Base-by-base conservation (phyloP, 2,888 invertebrate genomes). In the Stictocephala bisonia region DNA sequence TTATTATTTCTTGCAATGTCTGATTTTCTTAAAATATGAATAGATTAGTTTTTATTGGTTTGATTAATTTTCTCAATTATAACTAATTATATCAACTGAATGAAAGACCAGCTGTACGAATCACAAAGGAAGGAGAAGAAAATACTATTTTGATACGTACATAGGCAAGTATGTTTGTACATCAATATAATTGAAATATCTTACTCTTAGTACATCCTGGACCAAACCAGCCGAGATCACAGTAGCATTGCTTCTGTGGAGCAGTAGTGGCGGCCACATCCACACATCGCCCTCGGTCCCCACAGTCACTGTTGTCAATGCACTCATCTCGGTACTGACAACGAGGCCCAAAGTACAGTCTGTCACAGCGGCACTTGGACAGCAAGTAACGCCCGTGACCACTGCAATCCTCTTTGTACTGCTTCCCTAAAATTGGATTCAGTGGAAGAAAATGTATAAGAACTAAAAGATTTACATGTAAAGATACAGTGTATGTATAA, bases 281-380 rank as follows among this genome's bases (percentile, higher is more conserved):
- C 18, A 95, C 85, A 82, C 98, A 98, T 80, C 91, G 90, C 60
- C 97, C 97, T 72, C 93, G 89, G 73, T 89, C 87, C 0, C 95
- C 94, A 82, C 98, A 98, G 83, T 97, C 96, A 11, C 87, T 88
- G 83, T 96, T 91, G 64, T 90, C 91, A 7, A 88, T 85, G 82
- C 98, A 98, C 82, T 97, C 97, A 82, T 97, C 95, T 75, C 88
- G 86, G 84, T 92, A 95, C 86, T 97, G 95, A 82, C 97, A 98
- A 27, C 90, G 88, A 0, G 90, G 82, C 0, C 97, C 97, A 77
- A 91, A 91, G 85, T 90, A 94, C 80, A 93, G 87, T 81, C 92
- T 88, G 82, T 93, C 91, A 83, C 94, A 94, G 81, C 93, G 92
- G 81, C 94, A 94, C 31, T 92, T 88, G 2, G 90, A 91, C 40